A percentile compares a stretch with the other conserved stretches of the same genome.
phyloP scores from a whole-genome alignment of 2,797 vertebrate species.

The Coccyzus lansbergi region DNA sequence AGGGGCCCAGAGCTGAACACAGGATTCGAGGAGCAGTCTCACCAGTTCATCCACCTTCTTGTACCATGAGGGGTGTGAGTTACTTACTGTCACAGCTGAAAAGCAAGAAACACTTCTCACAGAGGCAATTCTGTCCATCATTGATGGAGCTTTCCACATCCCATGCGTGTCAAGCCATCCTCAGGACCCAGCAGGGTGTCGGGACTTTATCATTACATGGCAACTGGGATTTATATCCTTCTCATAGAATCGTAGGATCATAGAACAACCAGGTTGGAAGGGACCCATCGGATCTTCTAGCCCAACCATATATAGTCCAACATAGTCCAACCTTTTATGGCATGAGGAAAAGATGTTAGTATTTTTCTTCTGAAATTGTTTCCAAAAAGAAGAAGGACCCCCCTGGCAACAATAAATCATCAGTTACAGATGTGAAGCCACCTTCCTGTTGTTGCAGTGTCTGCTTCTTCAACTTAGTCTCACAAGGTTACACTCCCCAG shows the following conservation, averaged over 20 bases:
- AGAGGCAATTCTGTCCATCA: not conserved
- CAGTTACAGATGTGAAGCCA: not conserved
- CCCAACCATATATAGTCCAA: no score
- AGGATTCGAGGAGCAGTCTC: no score
- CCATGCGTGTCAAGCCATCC: not conserved
- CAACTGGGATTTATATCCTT: not conserved
- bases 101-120: not conserved
- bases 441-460: not conserved
- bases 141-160: not conserved
- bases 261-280: no score
- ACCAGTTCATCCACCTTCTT: not conserved
- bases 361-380: not conserved
- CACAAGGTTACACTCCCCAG: not conserved
- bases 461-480: not conserved
- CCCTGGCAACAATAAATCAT: not conserved
- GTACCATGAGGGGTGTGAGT: accelerated
- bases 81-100: not conserved
- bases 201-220: not conserved
- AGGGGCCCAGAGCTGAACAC: no score
- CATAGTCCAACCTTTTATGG: no score
- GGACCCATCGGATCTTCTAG: no score
- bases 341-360: not conserved
- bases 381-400: not conserved
- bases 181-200: not conserved
- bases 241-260: no score